Evolutionary conservation across 2,113 vertebrate species (phyloP), one percentile per base, ranked within the genome.

Genomic region (Pseudorhombus dupliciocellatus): DNA sequence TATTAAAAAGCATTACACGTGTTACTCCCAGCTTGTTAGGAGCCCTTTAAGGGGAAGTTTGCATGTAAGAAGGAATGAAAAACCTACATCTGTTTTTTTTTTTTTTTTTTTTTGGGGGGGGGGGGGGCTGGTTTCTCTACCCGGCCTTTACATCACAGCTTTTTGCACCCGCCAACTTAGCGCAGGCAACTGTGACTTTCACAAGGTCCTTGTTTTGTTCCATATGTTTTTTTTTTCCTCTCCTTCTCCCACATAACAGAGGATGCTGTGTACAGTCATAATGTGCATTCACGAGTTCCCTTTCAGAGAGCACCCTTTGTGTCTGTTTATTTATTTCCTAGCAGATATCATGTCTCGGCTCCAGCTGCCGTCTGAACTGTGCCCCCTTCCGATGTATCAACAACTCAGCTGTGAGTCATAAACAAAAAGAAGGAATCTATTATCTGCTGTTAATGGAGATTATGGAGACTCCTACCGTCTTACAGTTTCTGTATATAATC

Each of bases 1-100:
- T 66, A 82, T 86, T 86, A 74, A 80, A 85, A 86, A 75, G 59
- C 42, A 69, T 83, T 54, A 72, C 25, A 69, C 34, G 20, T 70
- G 7, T 60, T 69, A 62, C 50, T 2, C 73, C 26, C 63, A 58
- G 62, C 53, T 48, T 85, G 50, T 70, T 67, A 50, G 20, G 22
- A 64, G 42, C 16, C 42, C 42, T 44, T 59, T 62, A 75, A 28
- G 48, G 40, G n/a, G 37, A 28, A 51, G 56, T 65, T 62, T 52
- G 22, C 44, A 34, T 4, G 11, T 65, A 57, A 73, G 30, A 75
- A 9, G 7, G 21, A 31, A 62, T 70, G 54, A 46, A 67, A 69
- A 77, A 60, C 44, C 40, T 40, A 40, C 61, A 51, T 79, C 50
- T n/a, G n/a, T n/a, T n/a, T n/a, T n/a, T n/a, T n/a, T n/a, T n/a